phyloP scores from a whole-genome alignment of 2,797 vertebrate genomes.

The Gallinago solitaria region DNA sequence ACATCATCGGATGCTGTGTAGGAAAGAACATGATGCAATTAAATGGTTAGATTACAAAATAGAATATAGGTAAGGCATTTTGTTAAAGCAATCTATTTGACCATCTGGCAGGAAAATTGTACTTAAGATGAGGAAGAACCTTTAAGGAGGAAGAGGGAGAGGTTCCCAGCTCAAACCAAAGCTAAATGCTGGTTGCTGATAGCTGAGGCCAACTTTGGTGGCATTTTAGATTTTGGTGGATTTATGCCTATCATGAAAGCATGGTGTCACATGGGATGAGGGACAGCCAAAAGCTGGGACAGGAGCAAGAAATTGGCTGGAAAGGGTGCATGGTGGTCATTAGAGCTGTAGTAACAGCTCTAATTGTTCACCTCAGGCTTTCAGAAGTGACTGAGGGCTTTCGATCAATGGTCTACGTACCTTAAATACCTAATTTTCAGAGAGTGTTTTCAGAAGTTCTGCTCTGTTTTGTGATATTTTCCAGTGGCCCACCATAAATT shows the following conservation, averaged over 20 bases:
- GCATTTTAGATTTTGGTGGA: not conserved
- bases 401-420: not conserved
- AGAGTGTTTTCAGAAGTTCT: not conserved
- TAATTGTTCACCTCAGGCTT: not conserved
- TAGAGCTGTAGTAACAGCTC: not conserved
- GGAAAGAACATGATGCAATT: not conserved
- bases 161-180: not conserved
- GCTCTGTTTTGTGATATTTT: not conserved
- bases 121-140: not conserved
- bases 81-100: not conserved
- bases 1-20: not conserved
- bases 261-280: not conserved
- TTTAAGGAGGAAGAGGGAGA: not conserved
- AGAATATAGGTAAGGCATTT: not conserved
- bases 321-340: not conserved
- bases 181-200: not conserved
- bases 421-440: not conserved
- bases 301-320: not conserved
- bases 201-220: not conserved
- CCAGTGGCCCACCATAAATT: not conserved
- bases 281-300: not conserved
- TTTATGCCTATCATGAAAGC: not conserved
- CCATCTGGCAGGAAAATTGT: not conserved
- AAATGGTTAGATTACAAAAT: slow-evolving; percentile 9
- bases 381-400: not conserved